Base-by-base conservation (phyloP, 2,113 vertebrate species). In the Thoracochromis brauschi region DNA sequence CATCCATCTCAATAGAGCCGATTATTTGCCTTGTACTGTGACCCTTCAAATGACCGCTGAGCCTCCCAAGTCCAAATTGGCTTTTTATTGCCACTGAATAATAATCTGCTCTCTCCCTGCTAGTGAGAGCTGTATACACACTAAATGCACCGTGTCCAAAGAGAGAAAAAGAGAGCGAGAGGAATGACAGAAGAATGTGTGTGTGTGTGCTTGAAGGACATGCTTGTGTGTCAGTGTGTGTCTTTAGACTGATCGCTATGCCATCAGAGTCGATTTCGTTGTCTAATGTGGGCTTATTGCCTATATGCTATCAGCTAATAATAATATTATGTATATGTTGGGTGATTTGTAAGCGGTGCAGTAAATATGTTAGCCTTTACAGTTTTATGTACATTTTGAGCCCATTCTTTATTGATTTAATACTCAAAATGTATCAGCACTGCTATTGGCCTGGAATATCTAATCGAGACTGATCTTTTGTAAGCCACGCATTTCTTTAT, bases 51-150 rank as follows among this genome's bases (percentile, higher is more conserved):
- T 90, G 91, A 94, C 93, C 88, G 88, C 92, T 60, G 88, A 91
- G 92, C 92, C 92, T 86, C 89, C 73, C 89, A 85, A 94, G 83
- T 88, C 91, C 87, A 95, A 95, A 96, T 95, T 95, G 92, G 87
- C 93, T 95, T 95, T 95, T 95, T 95, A 96, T 95, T 94, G 91
- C 92, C 87, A 85, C 93, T 94, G 95, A 95, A 96, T 96, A 94
- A 95, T 95, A 95, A 95, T 95, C 87, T 83, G 85, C 85, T 94
- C 97, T 96, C 86, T 98, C 97, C 96, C 96, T 97, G 84, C 97
- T 97, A 89, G 96, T 97, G 83, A 97, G 97, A 93, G 97, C 96
- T 94, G 97, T 93, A 94, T 93, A 95, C 91, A 93, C 88, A 78
- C 89, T 85, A 92, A 95, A 94, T 93, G 87, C 47, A 80, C 29